phyloP scores from a whole-genome alignment of 2,888 invertebrate species.

The Iselma pallidipennis region DNA sequence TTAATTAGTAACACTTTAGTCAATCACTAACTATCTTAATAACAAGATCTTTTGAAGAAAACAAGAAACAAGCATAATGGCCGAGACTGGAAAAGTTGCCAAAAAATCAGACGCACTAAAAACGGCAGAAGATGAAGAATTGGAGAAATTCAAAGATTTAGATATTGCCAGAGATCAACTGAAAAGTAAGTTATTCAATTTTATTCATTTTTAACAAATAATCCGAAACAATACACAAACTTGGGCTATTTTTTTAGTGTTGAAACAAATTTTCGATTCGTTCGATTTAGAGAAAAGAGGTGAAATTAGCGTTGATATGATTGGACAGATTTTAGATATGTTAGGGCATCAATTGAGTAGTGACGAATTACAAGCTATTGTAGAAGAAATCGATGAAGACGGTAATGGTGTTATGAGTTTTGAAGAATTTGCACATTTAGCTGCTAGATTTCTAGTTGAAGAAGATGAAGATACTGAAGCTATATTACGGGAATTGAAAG shows the following conservation, averaged over 20 bases:
- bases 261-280: conserved; percentile 88
- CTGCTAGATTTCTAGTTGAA: conserved; percentile 83
- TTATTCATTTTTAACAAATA: background rate
- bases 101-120: conserved; percentile 1
- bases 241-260: conserved; percentile 63
- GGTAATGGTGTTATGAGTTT: conserved; percentile 87
- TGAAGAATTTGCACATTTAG: conserved; percentile 83
- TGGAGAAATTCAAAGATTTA: conserved; percentile 34
- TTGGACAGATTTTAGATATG: conserved; percentile 86
- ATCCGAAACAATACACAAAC: background rate
- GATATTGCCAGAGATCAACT: conserved; percentile 50
- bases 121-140: conserved; percentile 10
- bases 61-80: conserved; percentile 6
- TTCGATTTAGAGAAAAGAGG: conserved; percentile 89
- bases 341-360: conserved; percentile 85
- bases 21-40: conserved; percentile 20
- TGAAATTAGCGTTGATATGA: conserved; percentile 79
- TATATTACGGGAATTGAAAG: conserved; percentile 85
- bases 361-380: conserved; percentile 66
- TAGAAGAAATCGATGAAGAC: conserved; percentile 77
- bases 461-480: conserved; percentile 89
- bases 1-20: conserved; percentile 26
- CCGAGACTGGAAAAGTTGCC: background rate
- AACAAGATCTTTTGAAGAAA: conserved; percentile 13
- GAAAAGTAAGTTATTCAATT: conserved; percentile 43